Evolutionary conservation across 2,113 vertebrate species (phyloP).

Genomic region (Hiodon tergisus): DNA sequence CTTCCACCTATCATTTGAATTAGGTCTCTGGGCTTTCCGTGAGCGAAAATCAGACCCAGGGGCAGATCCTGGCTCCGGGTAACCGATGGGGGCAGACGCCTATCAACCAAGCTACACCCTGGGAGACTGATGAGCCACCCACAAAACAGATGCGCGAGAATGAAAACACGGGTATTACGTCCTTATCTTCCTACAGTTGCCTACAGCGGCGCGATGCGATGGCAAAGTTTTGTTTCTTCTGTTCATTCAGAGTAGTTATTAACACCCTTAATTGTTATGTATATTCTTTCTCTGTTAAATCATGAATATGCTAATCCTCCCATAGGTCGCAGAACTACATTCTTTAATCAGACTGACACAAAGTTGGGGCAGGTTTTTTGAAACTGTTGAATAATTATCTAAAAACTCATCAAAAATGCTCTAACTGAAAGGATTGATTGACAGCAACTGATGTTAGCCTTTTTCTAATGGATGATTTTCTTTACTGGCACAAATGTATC

Average conservation of each 20-base stretch:
- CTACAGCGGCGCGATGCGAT: too few relatives aligned
- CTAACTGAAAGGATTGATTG: neutral
- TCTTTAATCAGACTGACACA: too few relatives aligned
- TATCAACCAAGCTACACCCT: conserved; percentile 97
- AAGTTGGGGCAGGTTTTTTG: too few relatives aligned
- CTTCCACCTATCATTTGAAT: conserved; percentile 18
- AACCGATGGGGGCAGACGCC: conserved; percentile 98
- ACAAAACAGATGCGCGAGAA: conserved; percentile 91
- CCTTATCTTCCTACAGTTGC: conserved; percentile 64
- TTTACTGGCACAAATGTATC: neutral
- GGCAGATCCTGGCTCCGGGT: conserved; percentile 78
- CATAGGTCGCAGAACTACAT: too few relatives aligned
- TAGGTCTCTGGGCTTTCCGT: conserved; percentile 89
- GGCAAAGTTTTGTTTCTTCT: too few relatives aligned
- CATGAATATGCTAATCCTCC: too few relatives aligned
- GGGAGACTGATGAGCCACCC: conserved; percentile 97
- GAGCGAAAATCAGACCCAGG: conserved; percentile 80
- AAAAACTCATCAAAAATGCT: too few relatives aligned
- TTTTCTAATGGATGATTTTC: neutral
- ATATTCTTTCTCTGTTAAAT: too few relatives aligned
- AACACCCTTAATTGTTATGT: too few relatives aligned
- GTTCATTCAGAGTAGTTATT: too few relatives aligned
- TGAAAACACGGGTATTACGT: conserved; percentile 81
- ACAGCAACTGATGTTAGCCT: neutral
- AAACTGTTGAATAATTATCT: too few relatives aligned